Conservation (phyloP, 2,888 invertebrate genomes). For the Eutolmus rufibarbis region DNA sequence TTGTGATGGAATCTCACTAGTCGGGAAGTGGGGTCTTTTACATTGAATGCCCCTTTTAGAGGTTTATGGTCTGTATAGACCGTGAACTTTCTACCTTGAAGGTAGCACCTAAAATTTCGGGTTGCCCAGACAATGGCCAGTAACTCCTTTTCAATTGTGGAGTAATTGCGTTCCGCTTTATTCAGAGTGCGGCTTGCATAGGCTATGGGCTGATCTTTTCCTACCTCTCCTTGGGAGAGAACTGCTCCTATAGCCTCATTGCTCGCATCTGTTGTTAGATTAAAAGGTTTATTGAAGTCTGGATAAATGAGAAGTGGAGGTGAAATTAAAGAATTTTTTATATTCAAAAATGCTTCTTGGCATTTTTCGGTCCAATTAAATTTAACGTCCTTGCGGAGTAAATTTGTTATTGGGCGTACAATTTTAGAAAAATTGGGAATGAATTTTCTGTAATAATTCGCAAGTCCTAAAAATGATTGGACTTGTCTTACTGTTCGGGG, state of each 20-base stretch:
- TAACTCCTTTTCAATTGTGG: background rate
- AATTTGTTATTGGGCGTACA: too few species aligned
- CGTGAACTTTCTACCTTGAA: too few species aligned
- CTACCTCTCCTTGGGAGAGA: too few species aligned
- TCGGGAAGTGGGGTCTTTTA: background rate
- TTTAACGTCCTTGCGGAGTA: too few species aligned
- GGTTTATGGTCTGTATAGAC: background rate
- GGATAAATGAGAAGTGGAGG: too few species aligned
- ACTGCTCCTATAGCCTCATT: background rate
- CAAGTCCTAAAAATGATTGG: background rate
- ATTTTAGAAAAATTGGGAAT: background rate
- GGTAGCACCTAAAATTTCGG: too few species aligned
- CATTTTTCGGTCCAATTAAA: too few species aligned
- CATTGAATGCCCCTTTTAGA: background rate
- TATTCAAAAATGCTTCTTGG: too few species aligned
- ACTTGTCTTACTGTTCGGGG: too few species aligned
- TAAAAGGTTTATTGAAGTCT: too few species aligned
- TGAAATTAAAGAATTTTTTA: too few species aligned
- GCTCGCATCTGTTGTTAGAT: background rate
- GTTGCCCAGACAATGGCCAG: background rate
- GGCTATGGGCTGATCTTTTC: background rate
- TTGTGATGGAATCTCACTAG: background rate
- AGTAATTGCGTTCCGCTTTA: background rate
- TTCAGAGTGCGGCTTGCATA: background rate
- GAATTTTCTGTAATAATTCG: background rate